Evolutionary conservation across 1,140 invertebrate genomes (phyloP).

Genomic region (Drosophila varians): DNA sequence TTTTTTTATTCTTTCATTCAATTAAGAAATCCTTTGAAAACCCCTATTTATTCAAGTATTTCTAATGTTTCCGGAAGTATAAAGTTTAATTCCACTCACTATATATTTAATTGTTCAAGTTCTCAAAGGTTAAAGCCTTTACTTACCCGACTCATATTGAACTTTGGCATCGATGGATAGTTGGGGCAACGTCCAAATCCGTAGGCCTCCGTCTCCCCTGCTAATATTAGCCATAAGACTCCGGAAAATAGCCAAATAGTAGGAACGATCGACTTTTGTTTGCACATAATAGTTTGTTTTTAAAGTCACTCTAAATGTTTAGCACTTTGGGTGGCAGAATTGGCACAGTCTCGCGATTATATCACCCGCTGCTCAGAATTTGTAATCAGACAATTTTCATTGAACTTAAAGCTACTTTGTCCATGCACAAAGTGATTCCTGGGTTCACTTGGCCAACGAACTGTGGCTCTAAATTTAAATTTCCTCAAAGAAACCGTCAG

Average conservation of each 20-base stretch:
- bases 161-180: slow-evolving; percentile 86
- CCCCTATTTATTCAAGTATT: no score
- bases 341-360: slow-evolving; percentile 23
- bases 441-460: slow-evolving; percentile 68
- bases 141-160: slow-evolving; percentile 86
- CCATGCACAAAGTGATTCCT: slow-evolving; percentile 42
- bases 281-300: slow-evolving; percentile 37
- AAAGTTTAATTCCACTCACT: not conserved
- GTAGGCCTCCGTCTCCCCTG: slow-evolving; percentile 52
- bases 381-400: slow-evolving; percentile 8
- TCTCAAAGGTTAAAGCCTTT: slow-evolving; percentile 14
- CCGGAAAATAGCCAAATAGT: slow-evolving; percentile 44
- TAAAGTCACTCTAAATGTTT: slow-evolving; percentile 19
- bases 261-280: slow-evolving; percentile 16
- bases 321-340: slow-evolving; percentile 18
- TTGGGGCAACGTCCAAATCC: slow-evolving; percentile 87
- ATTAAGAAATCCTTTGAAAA: no score
- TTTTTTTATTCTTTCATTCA: no score
- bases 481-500: slow-evolving; percentile 49
- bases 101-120: not conserved
- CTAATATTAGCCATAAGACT: slow-evolving; percentile 43
- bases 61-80: no score
- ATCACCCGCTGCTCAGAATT: slow-evolving; percentile 36
- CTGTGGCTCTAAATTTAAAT: slow-evolving; percentile 32
- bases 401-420: slow-evolving; percentile 11